Percentiles rank a stretch among this genome's conserved stretches.
phyloP scores from a whole-genome alignment of 1,140 invertebrate species.

The Trichonephila clavipes region DNA sequence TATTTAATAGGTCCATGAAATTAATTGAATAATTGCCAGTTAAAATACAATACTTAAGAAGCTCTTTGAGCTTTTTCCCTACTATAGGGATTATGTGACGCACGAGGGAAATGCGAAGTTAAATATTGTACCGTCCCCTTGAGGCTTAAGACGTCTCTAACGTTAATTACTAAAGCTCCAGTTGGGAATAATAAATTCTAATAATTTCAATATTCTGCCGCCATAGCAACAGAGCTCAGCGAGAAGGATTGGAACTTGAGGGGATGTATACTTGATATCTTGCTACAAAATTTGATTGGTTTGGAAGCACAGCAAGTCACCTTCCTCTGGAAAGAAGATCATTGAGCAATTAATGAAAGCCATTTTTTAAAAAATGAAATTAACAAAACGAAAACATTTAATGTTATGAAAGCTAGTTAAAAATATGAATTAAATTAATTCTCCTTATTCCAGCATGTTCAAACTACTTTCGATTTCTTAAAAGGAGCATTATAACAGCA shows the following conservation, averaged over 20 bases:
- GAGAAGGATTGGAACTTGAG: constrained; percentile 56
- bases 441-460: too few relatives aligned
- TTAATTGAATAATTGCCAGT: constrained; percentile 74
- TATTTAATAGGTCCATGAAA: constrained; percentile 61
- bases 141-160: constrained; percentile 69
- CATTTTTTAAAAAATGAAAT: too few relatives aligned
- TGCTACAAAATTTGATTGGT: background rate
- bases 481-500: too few relatives aligned
- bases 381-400: too few relatives aligned
- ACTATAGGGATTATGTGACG: constrained; percentile 40
- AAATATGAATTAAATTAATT: too few relatives aligned
- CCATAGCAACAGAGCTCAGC: constrained; percentile 70
- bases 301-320: background rate
- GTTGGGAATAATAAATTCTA: constrained; percentile 76
- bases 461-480: too few relatives aligned
- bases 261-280: constrained; percentile 60
- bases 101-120: constrained; percentile 67
- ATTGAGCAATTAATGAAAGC: background rate
- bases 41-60: constrained; percentile 72
- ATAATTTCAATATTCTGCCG: constrained; percentile 75
- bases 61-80: constrained; percentile 56
- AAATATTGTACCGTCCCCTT: constrained; percentile 74
- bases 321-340: background rate
- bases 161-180: constrained; percentile 75
- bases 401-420: too few relatives aligned